Percentiles rank a stretch among this genome's conserved stretches.
phyloP scores from a whole-genome alignment of 2,888 invertebrate genomes.

The Drosophila anomelani region DNA sequence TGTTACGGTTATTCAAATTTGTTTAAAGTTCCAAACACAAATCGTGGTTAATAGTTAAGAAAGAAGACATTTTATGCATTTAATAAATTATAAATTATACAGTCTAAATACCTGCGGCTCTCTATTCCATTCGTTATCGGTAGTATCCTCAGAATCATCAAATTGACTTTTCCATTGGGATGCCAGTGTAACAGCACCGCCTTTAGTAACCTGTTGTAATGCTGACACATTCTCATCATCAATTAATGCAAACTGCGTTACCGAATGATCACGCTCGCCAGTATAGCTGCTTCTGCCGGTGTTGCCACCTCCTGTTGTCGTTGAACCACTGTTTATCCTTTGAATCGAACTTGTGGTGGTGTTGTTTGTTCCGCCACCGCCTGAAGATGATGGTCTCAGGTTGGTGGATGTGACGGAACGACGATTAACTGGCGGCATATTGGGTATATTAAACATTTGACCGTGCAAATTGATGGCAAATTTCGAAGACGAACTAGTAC shows the following conservation, averaged over 20 bases:
- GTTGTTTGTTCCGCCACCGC: constrained; percentile 59
- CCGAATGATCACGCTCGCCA: constrained; percentile 93
- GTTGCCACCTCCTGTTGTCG: constrained; percentile 14
- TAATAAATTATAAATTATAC: not conserved
- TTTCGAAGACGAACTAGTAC: constrained; percentile 34
- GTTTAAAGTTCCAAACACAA: not conserved
- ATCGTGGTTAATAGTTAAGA: constrained; percentile 2
- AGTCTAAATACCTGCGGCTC: constrained; percentile 86
- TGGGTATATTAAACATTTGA: constrained; percentile 42
- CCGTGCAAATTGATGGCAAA: constrained; percentile 41
- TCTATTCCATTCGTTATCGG: constrained; percentile 97
- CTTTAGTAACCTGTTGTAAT: constrained; percentile 94
- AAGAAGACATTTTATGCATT: constrained; percentile 71
- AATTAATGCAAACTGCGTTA: constrained; percentile 95
- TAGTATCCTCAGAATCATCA: constrained; percentile 97
- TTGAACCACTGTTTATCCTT: constrained; percentile 52
- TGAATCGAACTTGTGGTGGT: constrained; percentile 57
- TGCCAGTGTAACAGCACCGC: constrained; percentile 94
- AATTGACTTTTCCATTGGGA: constrained; percentile 98
- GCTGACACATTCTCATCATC: constrained; percentile 97
- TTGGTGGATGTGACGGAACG: constrained; percentile 81
- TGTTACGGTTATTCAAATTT: not conserved
- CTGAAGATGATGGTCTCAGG: constrained; percentile 76
- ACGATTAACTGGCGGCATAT: constrained; percentile 71
- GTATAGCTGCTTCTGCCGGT: constrained; percentile 84